Evolutionary conservation across 2,113 vertebrate species (phyloP), one percentile per base, ranked within the genome.

Genomic region (Numenius arquata): DNA sequence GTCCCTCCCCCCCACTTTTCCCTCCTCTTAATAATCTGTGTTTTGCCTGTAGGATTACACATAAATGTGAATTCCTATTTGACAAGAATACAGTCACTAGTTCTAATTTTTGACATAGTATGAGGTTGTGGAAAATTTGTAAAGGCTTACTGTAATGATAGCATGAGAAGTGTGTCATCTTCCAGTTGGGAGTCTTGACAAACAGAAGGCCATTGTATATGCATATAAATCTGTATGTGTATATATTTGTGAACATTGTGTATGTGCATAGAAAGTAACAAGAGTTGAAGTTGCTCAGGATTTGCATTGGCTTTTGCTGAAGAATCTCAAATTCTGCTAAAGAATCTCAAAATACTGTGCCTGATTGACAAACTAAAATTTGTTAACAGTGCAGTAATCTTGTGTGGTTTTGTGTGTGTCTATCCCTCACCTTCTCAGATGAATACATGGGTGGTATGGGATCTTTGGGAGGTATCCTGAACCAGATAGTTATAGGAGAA

Each of bases 21-120:
- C n/a, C 27, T 72, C 36, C 36, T 65, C 41, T 89, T 93, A 91
- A 77, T 94, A 32, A 68, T 74, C 62, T 77, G 21, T 79, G 53
- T 88, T 93, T 88, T 93, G 63, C 75, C 18, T 15, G 2, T 90
- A 81, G 76, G 41, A 65, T 90, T 70, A 55, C 36, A 66, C 9
- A 6, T 84, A 56, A 79, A 34, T 58, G 27, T 47, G 40, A 71
- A 71, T 88, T 86, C 34, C 15, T 94, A 5, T 91, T 80, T 88
- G 67, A 56, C 16, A 45, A 53, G 43, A 70, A 74, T n/a, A 36
- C 22, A 23, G 59, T 43, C 59, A 34, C 10, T 8, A 38, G 25
- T 93, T 96, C 45, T 65, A 76, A 63, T 93, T 96, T 96, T 95
- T 79, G 41, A 73, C 34, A 5, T 34, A 85, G 15, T 74, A 36